Conservation (phyloP, 2,797 vertebrate species). For the Scolopax bukidnonensis region DNA sequence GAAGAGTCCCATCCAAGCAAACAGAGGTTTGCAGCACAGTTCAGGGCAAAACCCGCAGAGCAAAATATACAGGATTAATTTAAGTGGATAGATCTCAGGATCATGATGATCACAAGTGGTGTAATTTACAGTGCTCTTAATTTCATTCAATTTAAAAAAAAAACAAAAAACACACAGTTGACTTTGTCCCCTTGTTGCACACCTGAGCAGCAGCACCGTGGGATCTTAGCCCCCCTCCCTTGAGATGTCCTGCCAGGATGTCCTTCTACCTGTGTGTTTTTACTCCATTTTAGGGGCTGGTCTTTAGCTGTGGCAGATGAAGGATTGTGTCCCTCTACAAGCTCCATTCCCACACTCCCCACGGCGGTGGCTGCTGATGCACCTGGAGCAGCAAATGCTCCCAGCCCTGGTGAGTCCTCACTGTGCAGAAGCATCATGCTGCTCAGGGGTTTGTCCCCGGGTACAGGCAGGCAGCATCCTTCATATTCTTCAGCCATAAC, state of each 20-base stretch:
- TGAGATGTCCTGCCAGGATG: not conserved
- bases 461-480: accelerated
- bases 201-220: not conserved
- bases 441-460: not conserved
- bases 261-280: accelerated
- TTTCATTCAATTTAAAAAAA: not conserved
- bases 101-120: accelerated
- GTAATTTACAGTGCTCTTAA: not conserved
- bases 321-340: not conserved
- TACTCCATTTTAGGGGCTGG: not conserved
- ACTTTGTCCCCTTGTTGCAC: not conserved
- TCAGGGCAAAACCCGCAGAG: not conserved
- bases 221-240: not conserved
- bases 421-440: not conserved
- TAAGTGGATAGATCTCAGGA: not conserved
- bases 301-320: not conserved
- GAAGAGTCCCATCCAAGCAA: not conserved
- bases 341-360: not conserved
- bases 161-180: not conserved
- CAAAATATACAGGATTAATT: not conserved
- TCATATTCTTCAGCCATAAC: not conserved
- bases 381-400: not conserved
- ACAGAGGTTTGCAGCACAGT: not conserved
- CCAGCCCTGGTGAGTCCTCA: accelerated
- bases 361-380: not conserved